Conservation (phyloP, 2,888 invertebrate species). For the Parasteatoda lunata region DNA sequence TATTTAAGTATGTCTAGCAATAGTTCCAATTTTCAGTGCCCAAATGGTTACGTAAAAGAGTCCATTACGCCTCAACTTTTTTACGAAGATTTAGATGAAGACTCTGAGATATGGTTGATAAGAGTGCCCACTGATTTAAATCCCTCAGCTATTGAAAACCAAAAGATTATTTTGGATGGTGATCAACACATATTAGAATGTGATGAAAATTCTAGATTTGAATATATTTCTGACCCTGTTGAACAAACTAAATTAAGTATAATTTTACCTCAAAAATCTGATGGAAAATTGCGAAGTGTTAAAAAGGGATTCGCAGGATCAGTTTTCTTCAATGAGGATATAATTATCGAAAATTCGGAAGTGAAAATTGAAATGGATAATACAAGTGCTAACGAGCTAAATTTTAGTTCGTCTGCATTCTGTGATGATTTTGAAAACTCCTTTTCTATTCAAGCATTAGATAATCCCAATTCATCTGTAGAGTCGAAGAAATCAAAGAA, state of each 20-base stretch:
- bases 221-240: constrained; percentile 21
- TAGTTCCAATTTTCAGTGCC: constrained; percentile 25
- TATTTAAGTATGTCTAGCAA: neutral
- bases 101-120: constrained; percentile 51
- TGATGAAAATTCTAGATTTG: constrained; percentile 4
- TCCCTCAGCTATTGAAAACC: constrained; percentile 27
- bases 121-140: constrained; percentile 31
- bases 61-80: constrained; percentile 22
- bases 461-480: no score
- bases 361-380: constrained; percentile 11
- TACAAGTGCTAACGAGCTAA: no score
- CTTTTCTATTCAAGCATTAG: no score
- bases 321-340: constrained; percentile 14
- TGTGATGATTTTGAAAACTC: no score
- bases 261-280: constrained; percentile 27
- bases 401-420: no score
- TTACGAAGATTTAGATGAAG: constrained; percentile 44
- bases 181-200: neutral
- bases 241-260: constrained; percentile 23
- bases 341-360: neutral
- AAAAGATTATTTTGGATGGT: constrained; percentile 11
- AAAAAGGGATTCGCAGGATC: constrained; percentile 38
- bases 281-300: neutral
- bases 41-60: constrained; percentile 29
- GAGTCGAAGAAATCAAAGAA: neutral